phyloP scores from a whole-genome alignment of 1,140 invertebrate species.

The Nixonia krombeini region DNA sequence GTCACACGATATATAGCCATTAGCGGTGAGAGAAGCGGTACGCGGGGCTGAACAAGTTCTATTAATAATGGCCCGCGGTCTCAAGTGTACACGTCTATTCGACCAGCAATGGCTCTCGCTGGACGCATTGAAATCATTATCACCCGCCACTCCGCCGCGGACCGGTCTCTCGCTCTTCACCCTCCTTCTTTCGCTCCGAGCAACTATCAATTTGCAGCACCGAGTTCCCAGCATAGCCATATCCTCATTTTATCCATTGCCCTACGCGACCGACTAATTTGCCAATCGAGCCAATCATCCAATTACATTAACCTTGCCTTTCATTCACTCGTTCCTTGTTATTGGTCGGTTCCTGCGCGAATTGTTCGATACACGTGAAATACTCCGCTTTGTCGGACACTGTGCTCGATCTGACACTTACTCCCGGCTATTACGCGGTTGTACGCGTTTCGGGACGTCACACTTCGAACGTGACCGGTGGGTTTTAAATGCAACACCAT shows the following conservation, averaged over 20 bases:
- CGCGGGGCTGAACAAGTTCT: neutral
- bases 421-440: no score
- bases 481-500: no score
- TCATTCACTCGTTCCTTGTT: constrained; percentile 56
- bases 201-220: constrained; percentile 59
- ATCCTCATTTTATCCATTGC: constrained; percentile 71
- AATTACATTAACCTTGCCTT: constrained; percentile 69
- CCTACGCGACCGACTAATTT: constrained; percentile 63
- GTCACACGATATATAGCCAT: constrained; percentile 4
- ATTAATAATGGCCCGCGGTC: constrained; percentile 29
- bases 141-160: constrained; percentile 21
- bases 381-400: no score
- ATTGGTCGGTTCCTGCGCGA: constrained; percentile 66
- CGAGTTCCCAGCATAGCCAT: constrained; percentile 64
- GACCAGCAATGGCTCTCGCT: constrained; percentile 14
- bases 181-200: constrained; percentile 16
- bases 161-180: constrained; percentile 20
- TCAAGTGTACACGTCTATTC: constrained; percentile 14
- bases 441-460: no score
- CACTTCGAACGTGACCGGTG: no score
- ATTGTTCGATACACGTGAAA: no score
- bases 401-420: no score
- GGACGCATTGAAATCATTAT: constrained; percentile 40
- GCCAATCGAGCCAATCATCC: constrained; percentile 69
- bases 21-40: constrained; percentile 1